These are phyloP conservation scores for Drosophila fungiperda DNA, from an alignment of 2,888 invertebrate species.

Conservation along the genomic window DNA sequence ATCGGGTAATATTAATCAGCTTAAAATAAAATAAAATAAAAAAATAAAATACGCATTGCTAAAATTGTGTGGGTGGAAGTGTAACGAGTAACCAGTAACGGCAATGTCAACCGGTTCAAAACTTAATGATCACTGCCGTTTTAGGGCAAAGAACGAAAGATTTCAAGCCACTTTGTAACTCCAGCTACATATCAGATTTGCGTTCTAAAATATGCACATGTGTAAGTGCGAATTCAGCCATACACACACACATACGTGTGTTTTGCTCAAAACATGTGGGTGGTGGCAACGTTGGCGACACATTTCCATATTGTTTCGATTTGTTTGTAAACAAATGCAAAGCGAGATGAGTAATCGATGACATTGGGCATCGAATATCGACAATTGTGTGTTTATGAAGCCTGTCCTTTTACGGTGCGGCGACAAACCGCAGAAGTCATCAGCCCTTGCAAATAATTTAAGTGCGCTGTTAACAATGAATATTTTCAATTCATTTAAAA, in stretches of 20 bases:
- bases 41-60: too few species aligned
- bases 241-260: not conserved
- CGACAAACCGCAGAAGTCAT: conserved; percentile 37
- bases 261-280: conserved; percentile 47
- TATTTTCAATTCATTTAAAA: conserved; percentile 19
- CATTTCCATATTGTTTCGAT: conserved; percentile 42
- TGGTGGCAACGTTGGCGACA: conserved; percentile 65
- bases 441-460: conserved; percentile 21
- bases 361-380: conserved; percentile 38
- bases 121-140: conserved; percentile 63
- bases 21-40: too few species aligned
- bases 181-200: conserved; percentile 24
- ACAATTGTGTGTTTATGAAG: conserved; percentile 20
- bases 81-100: conserved; percentile 49
- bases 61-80: conserved; percentile 58
- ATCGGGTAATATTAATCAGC: conserved; percentile 14
- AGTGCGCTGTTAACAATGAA: conserved; percentile 15
- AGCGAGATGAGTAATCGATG: conserved; percentile 66
- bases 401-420: conserved; percentile 47
- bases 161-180: conserved; percentile 46
- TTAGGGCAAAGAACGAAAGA: conserved; percentile 56
- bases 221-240: conserved; percentile 9
- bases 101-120: conserved; percentile 54
- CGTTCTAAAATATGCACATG: conserved; percentile 32
- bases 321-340: conserved; percentile 76